These are phyloP conservation scores for Harpegnathos saltator DNA, from an alignment of 1,140 invertebrate species.

Conservation along the genomic window DNA sequence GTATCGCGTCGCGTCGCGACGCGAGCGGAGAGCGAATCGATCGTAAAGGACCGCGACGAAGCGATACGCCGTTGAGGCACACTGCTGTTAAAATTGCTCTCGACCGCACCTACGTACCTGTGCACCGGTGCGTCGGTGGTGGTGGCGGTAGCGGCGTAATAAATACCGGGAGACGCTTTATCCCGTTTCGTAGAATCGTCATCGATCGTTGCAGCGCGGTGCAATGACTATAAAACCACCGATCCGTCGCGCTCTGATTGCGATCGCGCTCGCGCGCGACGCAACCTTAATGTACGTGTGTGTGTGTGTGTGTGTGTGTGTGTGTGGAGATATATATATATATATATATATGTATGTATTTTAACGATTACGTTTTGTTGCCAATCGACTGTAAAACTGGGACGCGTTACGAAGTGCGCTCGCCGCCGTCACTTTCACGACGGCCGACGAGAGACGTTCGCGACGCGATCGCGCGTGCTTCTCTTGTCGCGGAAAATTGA, in stretches of 20 bases:
- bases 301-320: not conserved
- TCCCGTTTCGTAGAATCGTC: conserved; percentile 58
- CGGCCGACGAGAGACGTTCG: not conserved
- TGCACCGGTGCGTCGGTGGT: no score
- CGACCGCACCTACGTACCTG: conserved; percentile 46
- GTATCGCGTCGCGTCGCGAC: not conserved
- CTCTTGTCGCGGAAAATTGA: conserved; percentile 21
- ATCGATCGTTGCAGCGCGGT: conserved; percentile 46
- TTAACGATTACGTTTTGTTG: conserved; percentile 35
- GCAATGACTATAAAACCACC: conserved; percentile 56
- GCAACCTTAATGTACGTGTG: not conserved
- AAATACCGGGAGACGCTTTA: conserved; percentile 54
- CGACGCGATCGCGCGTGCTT: not conserved
- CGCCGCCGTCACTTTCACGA: not conserved
- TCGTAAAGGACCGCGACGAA: conserved; percentile 70
- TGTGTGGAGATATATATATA: not conserved
- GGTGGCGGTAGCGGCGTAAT: conserved; percentile 22
- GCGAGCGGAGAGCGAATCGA: conserved; percentile 67
- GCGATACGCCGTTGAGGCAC: conserved; percentile 64
- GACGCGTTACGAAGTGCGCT: conserved; percentile 42
- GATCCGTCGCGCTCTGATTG: conserved; percentile 54
- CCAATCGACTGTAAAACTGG: conserved; percentile 57
- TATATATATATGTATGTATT: not conserved
- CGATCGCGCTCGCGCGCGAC: conserved; percentile 13
- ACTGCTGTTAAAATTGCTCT: conserved; percentile 62